A percentile compares a stretch with the other conserved stretches of the same genome.
Evolutionary conservation across 2,888 invertebrate genomes (phyloP).

Genomic region (Abrostola triplasia): DNA sequence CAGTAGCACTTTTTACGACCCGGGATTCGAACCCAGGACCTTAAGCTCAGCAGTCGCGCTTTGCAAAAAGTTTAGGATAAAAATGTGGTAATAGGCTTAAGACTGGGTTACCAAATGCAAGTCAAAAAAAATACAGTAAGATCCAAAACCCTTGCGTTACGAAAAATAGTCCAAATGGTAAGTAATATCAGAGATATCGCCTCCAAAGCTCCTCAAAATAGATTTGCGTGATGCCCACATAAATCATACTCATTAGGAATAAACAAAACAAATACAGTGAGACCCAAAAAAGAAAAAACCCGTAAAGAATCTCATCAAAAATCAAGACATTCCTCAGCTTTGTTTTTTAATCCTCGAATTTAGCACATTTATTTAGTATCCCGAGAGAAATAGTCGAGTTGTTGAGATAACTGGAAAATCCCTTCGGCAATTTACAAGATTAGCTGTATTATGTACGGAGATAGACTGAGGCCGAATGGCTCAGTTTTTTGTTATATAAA

Average conservation of each 20-base stretch:
- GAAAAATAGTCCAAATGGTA: no score
- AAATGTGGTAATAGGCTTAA: no score
- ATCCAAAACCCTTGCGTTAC: no score
- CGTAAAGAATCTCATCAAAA: slow-evolving; percentile 37
- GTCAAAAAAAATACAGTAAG: no score
- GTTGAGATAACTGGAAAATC: slow-evolving; percentile 50
- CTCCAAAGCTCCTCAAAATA: no score
- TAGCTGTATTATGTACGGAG: slow-evolving; percentile 56
- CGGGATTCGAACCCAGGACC: no score
- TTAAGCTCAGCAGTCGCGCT: no score
- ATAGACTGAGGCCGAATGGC: slow-evolving; percentile 49
- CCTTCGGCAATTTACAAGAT: slow-evolving; percentile 54
- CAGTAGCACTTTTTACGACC: no score
- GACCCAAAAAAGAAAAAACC: slow-evolving; percentile 12
- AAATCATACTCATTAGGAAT: background rate
- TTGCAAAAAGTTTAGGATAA: no score
- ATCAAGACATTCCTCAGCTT: slow-evolving; percentile 40
- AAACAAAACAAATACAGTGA: background rate
- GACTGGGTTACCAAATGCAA: no score
- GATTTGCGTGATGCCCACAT: no score
- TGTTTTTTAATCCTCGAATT: slow-evolving; percentile 55
- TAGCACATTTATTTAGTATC: slow-evolving; percentile 55
- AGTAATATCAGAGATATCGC: no score
- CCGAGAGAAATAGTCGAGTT: slow-evolving; percentile 50
- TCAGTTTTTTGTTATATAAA: slow-evolving; percentile 51